Conservation (phyloP, 1,140 invertebrate genomes). For the Drosophila miranda region DNA sequence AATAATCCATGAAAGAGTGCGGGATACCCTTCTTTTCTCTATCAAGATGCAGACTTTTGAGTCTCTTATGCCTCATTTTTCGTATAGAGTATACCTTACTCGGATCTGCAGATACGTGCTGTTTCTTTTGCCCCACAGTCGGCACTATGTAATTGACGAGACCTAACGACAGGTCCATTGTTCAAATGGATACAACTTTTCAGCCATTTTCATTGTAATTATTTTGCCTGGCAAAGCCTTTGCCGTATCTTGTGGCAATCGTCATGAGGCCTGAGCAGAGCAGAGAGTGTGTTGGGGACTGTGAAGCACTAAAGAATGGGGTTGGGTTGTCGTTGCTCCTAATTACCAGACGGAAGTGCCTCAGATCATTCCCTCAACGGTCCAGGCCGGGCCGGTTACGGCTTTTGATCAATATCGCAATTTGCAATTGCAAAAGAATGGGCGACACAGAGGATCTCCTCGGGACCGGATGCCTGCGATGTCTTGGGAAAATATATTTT, state of each 20-base stretch:
- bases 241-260: constrained; percentile 40
- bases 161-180: constrained; percentile 68
- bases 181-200: constrained; percentile 71
- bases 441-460: constrained; percentile 1
- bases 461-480: constrained; percentile 38
- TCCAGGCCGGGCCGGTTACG: constrained; percentile 9
- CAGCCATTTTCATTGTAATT: constrained; percentile 71
- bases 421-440: constrained; percentile 20
- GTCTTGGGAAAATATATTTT: constrained; percentile 58
- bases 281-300: neutral
- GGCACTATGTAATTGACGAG: constrained; percentile 48
- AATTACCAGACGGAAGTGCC: constrained; percentile 49
- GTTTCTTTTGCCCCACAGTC: neutral
- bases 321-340: constrained; percentile 33
- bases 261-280: constrained; percentile 41
- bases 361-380: constrained; percentile 21
- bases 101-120: neutral
- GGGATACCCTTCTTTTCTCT: too few relatives aligned
- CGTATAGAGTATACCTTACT: constrained; percentile 11
- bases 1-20: too few relatives aligned
- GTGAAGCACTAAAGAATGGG: neutral
- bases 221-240: constrained; percentile 22
- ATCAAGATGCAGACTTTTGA: neutral
- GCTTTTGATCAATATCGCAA: constrained; percentile 31
- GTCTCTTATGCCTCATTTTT: neutral